Percentiles rank a stretch among this genome's conserved stretches.
These are phyloP conservation scores for Regulus satrapa DNA, from an alignment of 2,113 vertebrate species.

Conservation along the genomic window DNA sequence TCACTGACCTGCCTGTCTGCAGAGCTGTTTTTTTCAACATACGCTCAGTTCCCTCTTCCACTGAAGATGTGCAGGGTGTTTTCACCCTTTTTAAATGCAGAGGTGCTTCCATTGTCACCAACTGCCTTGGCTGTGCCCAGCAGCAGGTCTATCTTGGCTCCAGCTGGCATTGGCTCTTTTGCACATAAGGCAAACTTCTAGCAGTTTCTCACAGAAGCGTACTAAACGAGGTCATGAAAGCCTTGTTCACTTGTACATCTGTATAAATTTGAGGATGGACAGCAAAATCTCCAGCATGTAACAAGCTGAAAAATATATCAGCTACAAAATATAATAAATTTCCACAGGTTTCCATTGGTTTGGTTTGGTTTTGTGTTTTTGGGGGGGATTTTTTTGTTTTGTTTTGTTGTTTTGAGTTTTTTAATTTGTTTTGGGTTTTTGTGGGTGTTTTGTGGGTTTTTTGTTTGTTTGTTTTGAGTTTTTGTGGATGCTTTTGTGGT, in stretches of 20 bases:
- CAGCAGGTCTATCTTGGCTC: neutral
- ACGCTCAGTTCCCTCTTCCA: neutral
- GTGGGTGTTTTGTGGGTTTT: rapidly evolving
- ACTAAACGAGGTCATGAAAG: neutral
- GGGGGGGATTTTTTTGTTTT: rapidly evolving
- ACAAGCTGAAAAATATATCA: neutral
- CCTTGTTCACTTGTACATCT: neutral
- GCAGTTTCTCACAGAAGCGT: neutral
- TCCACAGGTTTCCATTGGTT: neutral
- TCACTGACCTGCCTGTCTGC: too few relatives aligned
- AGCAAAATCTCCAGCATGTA: neutral
- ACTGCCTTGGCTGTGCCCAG: neutral
- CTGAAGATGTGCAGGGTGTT: rapidly evolving
- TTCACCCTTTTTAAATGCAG: neutral
- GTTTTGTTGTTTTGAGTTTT: too few relatives aligned
- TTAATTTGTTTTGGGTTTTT: too few relatives aligned
- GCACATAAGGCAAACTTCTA: neutral
- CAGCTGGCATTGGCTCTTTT: neutral
- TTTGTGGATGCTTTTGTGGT: neutral
- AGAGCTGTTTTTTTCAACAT: neutral
- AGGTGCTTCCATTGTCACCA: too few relatives aligned
- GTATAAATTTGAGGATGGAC: neutral
- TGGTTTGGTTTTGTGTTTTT: neutral
- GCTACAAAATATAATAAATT: neutral
- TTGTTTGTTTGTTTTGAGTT: too few relatives aligned